Evolutionary conservation across 2,113 vertebrate genomes (phyloP), one percentile per base, ranked within the genome.

Genomic region (Rhinogobius similis): DNA sequence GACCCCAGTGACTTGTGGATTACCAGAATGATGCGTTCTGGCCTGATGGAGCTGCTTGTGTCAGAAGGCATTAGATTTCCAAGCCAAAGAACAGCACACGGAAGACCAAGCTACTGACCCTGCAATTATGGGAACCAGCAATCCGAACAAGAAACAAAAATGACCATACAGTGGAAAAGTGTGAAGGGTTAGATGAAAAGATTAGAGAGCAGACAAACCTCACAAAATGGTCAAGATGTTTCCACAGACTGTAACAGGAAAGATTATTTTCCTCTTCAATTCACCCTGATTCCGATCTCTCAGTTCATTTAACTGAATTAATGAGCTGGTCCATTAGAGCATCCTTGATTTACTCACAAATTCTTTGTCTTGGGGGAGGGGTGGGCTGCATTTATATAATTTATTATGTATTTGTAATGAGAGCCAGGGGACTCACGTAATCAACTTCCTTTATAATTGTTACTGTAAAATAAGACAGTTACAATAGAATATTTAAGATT

Each of bases 251-350:
- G 82, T 87, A 80, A 81, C 86, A 89, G 86, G 81, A 91, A 93
- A 88, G 75, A 72, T 72, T 79, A 82, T 72, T 84, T 84, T 63
- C 73, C 72, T 24, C 67, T 84, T 88, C 64, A 55, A 72, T 91
- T 89, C 83, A 90, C 85, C 84, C 89, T 82, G 85, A 87, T 88
- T 89, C 76, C 84, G 80, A 81, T 90, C 88, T 93, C 83, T 91
- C 92, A 94, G 91, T 93, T 93, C 91, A 94, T 93, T 94, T 92
- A 91, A 93, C 92, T 90, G 87, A 91, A 92, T 92, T 93, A 94
- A 94, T 93, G 92, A 93, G 91, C 90, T 83, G 87, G 76, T 87
- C 78, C 68, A 81, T 61, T 36, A 32, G 29, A 61, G 56, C 56
- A 61, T 61, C 56, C 56, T 61, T 61, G 7, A 61, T 32, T 59